These are phyloP conservation scores for Gonocerus acuteangulatus DNA, from an alignment of 2,888 invertebrate genomes.

Conservation along the genomic window DNA sequence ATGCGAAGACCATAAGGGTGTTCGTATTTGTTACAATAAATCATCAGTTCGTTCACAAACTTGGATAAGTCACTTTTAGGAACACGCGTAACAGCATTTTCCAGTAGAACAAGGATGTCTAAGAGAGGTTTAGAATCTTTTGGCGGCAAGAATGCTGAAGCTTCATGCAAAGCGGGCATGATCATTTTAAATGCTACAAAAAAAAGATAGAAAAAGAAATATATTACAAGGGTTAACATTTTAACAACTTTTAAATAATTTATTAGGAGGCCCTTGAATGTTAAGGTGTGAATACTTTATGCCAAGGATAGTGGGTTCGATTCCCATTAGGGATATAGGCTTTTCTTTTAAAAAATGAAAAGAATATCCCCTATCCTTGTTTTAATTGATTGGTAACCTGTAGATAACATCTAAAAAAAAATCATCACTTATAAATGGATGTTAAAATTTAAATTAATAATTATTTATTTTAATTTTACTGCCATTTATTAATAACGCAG, in stretches of 20 bases:
- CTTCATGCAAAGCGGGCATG: conserved; percentile 5
- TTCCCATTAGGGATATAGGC: too few relatives aligned
- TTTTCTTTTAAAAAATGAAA: too few relatives aligned
- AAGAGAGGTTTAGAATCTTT: conserved; percentile 19
- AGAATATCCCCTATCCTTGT: too few relatives aligned
- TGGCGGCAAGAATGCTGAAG: neutral
- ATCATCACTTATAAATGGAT: too few relatives aligned
- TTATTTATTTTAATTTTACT: too few relatives aligned
- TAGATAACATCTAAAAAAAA: too few relatives aligned
- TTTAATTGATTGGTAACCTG: too few relatives aligned
- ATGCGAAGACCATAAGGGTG: conserved; percentile 18
- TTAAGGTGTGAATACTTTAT: too few relatives aligned
- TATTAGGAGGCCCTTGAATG: neutral
- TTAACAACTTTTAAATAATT: neutral
- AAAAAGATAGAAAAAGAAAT: neutral
- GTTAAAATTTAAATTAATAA: too few relatives aligned
- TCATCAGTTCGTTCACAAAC: conserved; percentile 9
- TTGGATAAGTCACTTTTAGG: conserved; percentile 4
- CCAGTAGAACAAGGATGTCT: conserved; percentile 12
- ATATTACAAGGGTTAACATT: neutral
- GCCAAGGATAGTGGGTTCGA: too few relatives aligned
- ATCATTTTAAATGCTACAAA: conserved; percentile 6
- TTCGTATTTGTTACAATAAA: conserved; percentile 9
- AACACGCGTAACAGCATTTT: conserved; percentile 1
- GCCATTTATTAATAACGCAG: too few relatives aligned